A percentile compares a stretch with the other conserved stretches of the same genome.
These are phyloP conservation scores for Nesoenas mayeri DNA, from an alignment of 2,113 vertebrate species.

Conservation along the genomic window DNA sequence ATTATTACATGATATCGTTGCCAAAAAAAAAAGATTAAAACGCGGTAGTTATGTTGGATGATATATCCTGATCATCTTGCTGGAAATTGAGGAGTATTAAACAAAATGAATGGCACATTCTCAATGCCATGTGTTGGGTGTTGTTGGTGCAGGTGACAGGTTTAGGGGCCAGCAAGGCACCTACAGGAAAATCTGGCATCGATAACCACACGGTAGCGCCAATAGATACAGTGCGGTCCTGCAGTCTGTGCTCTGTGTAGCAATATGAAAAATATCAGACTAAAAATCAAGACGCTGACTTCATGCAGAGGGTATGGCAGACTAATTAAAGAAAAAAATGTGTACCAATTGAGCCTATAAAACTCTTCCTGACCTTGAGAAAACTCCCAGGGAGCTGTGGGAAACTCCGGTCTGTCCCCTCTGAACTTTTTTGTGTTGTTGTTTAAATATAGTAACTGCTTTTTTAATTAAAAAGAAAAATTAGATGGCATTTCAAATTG, in stretches of 20 bases:
- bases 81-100: not conserved
- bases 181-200: not conserved
- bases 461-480: constrained; percentile 68
- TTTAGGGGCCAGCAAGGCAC: not conserved
- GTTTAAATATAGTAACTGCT: constrained; percentile 69
- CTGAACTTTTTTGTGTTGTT: constrained; percentile 56
- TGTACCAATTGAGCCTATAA: constrained; percentile 42
- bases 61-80: not conserved
- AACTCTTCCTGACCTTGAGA: constrained; percentile 62
- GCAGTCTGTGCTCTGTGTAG: not conserved
- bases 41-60: not conserved
- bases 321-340: constrained; percentile 61
- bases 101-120: not conserved
- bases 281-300: constrained; percentile 66
- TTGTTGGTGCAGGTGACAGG: not conserved
- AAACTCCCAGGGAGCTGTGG: constrained; percentile 56
- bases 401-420: constrained; percentile 59
- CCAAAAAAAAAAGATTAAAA: not conserved
- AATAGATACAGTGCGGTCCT: not conserved
- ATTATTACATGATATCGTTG: not conserved
- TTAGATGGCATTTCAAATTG: constrained; percentile 69
- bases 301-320: constrained; percentile 59
- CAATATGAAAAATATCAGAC: constrained; percentile 41
- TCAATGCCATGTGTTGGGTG: not conserved
- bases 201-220: not conserved